A percentile compares a stretch with the other conserved stretches of the same genome.
phyloP scores from a whole-genome alignment of 2,113 vertebrate genomes.

The Bufo gargarizans region DNA sequence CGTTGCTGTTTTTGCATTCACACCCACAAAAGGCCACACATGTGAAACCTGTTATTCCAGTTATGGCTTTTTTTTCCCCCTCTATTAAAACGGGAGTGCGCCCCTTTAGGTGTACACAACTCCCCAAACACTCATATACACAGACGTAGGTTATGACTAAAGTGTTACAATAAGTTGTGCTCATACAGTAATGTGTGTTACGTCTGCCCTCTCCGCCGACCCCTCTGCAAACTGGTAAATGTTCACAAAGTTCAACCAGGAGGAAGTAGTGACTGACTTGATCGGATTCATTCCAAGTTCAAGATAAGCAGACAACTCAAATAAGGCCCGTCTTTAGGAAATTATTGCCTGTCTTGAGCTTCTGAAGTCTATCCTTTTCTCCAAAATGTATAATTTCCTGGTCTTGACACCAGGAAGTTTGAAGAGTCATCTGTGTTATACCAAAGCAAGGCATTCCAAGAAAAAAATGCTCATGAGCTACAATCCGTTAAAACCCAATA shows the following conservation, averaged over 20 bases:
- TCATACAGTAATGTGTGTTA: conserved; percentile 8
- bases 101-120: neutral
- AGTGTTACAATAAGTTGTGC: conserved; percentile 38
- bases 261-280: neutral
- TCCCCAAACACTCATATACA: neutral
- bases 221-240: neutral
- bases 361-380: neutral
- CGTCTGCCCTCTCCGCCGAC: neutral
- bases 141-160: neutral
- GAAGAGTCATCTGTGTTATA: neutral
- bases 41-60: conserved; percentile 54
- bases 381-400: neutral
- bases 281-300: neutral
- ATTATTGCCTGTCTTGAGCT: neutral
- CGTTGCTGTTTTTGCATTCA: neutral
- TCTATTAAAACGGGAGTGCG: neutral
- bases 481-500: neutral
- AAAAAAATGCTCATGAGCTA: neutral
- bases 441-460: conserved; percentile 13
- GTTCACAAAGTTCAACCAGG: neutral
- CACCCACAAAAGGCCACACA: conserved; percentile 52
- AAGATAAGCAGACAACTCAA: neutral
- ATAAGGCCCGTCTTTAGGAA: neutral
- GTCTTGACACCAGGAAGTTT: neutral
- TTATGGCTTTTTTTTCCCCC: conserved; percentile 54